A percentile compares a stretch with the other conserved stretches of the same genome.
phyloP scores from a whole-genome alignment of 2,797 vertebrate species.

The Etheostoma nigrum region DNA sequence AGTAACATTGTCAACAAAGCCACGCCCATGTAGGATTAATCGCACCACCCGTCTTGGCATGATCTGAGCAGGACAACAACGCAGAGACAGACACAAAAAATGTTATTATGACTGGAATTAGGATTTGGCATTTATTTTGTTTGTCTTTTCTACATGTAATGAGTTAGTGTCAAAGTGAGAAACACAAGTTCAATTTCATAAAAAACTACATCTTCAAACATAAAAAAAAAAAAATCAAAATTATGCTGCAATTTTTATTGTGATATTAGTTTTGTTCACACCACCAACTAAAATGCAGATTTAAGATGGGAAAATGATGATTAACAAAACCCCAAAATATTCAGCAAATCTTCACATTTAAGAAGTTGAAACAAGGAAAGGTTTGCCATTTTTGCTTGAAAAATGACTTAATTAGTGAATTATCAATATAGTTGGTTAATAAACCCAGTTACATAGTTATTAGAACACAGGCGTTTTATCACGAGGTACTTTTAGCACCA shows the following conservation, averaged over 20 bases:
- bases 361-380: not conserved
- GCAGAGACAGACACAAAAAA: not conserved
- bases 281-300: not conserved
- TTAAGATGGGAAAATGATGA: not conserved
- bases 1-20: conserved; percentile 93
- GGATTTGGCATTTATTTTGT: not conserved
- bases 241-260: accelerated
- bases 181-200: not conserved
- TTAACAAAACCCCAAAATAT: not conserved
- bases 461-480: not conserved
- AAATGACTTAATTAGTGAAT: not conserved
- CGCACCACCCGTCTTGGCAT: conserved; percentile 92
- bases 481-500: not conserved
- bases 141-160: not conserved
- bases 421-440: not conserved
- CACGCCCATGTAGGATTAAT: conserved; percentile 88
- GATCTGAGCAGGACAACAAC: conserved; percentile 74
- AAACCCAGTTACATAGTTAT: not conserved
- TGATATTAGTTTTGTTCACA: not conserved
- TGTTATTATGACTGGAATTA: not conserved
- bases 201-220: not conserved
- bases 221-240: not conserved
- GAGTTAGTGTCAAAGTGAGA: not conserved
- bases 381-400: not conserved
- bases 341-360: not conserved